Percentiles rank a stretch among this genome's conserved stretches.
Evolutionary conservation across 2,888 invertebrate species (phyloP).

Genomic region (Melolontha melolontha): DNA sequence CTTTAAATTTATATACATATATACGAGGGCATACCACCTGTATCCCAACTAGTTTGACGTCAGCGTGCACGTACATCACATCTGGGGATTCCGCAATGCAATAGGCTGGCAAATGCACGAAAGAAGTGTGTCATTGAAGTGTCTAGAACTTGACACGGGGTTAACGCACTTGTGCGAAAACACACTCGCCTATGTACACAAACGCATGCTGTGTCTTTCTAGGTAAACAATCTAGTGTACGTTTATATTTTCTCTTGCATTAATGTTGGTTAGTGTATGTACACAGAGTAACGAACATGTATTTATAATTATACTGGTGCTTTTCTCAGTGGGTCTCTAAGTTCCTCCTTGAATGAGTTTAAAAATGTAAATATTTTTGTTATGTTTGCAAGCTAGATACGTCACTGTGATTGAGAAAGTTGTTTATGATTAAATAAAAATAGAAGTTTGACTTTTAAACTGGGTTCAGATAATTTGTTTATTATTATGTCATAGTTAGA

Average conservation of each 20-base stretch:
- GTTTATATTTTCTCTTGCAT: too few relatives aligned
- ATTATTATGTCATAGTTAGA: too few relatives aligned
- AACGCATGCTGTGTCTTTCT: not conserved
- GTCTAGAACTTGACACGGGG: slow-evolving; percentile 38
- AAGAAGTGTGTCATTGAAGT: slow-evolving; percentile 44
- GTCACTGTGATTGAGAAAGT: too few relatives aligned
- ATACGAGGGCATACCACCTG: too few relatives aligned
- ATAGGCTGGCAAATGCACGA: slow-evolving; percentile 4
- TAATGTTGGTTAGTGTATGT: not conserved
- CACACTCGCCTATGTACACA: not conserved
- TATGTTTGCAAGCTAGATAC: too few relatives aligned
- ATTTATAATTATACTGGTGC: not conserved
- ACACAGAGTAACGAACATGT: not conserved
- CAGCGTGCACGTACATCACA: slow-evolving; percentile 19
- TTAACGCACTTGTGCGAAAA: slow-evolving; percentile 26
- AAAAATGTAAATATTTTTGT: too few relatives aligned
- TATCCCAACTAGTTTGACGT: slow-evolving; percentile 24
- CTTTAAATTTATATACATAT: slow-evolving; percentile 1
- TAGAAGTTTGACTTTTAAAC: too few relatives aligned
- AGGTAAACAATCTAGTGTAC: not conserved
- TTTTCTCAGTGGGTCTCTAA: too few relatives aligned
- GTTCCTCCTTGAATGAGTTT: too few relatives aligned
- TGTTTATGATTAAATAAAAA: too few relatives aligned
- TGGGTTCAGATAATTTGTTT: too few relatives aligned
- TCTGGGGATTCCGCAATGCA: slow-evolving; percentile 33